These are phyloP conservation scores for Lathronympha strigana DNA, from an alignment of 2,888 invertebrate species.

Conservation along the genomic window DNA sequence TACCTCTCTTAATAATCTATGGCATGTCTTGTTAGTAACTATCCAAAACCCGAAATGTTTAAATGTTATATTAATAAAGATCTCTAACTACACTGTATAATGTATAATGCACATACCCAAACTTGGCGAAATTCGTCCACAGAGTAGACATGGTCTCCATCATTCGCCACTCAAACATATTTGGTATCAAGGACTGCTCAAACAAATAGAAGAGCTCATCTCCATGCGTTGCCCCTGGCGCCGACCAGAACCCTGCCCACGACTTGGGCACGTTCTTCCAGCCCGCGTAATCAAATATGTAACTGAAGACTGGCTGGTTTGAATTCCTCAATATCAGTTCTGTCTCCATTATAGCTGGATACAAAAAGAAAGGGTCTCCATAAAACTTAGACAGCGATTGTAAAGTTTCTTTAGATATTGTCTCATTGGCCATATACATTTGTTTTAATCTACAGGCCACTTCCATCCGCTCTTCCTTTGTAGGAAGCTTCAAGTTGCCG, in stretches of 20 bases:
- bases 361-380: conserved; percentile 58
- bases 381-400: conserved; percentile 62
- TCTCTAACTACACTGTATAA: too few species aligned
- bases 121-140: conserved; percentile 45
- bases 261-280: conserved; percentile 60
- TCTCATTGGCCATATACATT: conserved; percentile 68
- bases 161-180: conserved; percentile 55
- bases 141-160: conserved; percentile 42
- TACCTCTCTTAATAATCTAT: too few species aligned
- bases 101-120: conserved; percentile 28
- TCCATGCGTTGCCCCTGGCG: conserved; percentile 66
- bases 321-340: conserved; percentile 58
- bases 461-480: conserved; percentile 51
- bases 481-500: conserved; percentile 61
- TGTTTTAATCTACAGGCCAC: conserved; percentile 57
- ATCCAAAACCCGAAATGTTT: too few species aligned
- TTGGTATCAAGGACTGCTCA: conserved; percentile 53
- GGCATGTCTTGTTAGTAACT: too few species aligned
- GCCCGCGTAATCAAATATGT: conserved; percentile 64
- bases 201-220: conserved; percentile 73
- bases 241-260: conserved; percentile 46
- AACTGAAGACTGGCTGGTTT: conserved; percentile 61
- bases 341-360: conserved; percentile 60
- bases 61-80: too few species aligned
- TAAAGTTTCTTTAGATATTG: conserved; percentile 55